Base-by-base conservation (phyloP, 2,797 vertebrate genomes). In the Gephyroberyx darwinii region DNA sequence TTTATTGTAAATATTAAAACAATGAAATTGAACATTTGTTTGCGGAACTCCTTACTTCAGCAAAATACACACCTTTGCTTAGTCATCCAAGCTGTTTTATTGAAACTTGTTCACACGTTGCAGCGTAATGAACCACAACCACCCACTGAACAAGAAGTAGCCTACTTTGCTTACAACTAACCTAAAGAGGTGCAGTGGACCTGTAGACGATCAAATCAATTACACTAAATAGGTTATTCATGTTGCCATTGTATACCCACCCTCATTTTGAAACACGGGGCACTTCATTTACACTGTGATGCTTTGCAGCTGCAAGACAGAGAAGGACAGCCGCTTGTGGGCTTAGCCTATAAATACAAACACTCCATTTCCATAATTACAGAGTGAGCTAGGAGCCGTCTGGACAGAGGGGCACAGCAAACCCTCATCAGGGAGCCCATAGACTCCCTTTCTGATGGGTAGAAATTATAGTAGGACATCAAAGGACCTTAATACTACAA, bases 281-380 rank as follows among this genome's bases (percentile, higher is more conserved):
- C 88, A 92, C 92, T 95, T 93, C 90, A 93, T 93, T 93, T 88
- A 92, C 88, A 92, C 88, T 86, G 86, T 93, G 95, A 96, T 96
- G 93, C 88, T 92, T 95, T 94, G 95, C 96, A 96, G 96, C 95
- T 96, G 95, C 89, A 88, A 84, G 80, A 88, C 59, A 84, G 90
- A 89, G 84, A 86, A 93, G 94, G 94, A 93, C 95, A 94, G 94
- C 89, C 93, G 84, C 88, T 92, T 96, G 95, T 93, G 96, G 96
- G 92, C 93, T 95, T 92, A 92, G 92, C 91, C 95, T 96, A 95
- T 96, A 96, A 96, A 96, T 96, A 96, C 95, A 96, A 96, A 96
- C 96, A 95, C 93, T 91, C 93, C 92, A 94, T 95, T 96, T 95
- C 92, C 94, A 94, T 96, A 95, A 95, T 93, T 95, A 95, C 89